Base-by-base conservation (phyloP, 2,113 vertebrate genomes). In the Alethe castanea region DNA sequence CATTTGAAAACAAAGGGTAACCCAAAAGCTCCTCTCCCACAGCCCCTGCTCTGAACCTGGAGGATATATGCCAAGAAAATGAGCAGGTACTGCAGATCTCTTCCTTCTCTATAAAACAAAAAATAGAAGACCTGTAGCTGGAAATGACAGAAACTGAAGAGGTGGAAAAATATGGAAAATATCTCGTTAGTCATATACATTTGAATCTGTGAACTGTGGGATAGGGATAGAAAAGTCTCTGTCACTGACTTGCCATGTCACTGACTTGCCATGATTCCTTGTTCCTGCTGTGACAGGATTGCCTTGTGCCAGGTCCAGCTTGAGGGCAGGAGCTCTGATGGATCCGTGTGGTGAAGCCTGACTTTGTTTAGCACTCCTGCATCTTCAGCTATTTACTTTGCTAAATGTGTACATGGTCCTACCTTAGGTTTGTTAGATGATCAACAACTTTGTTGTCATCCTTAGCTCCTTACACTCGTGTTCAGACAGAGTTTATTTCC, bases 391-490 rank as follows among this genome's bases (percentile, higher is more conserved):
- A 16, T 54, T 73, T 25, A 12, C 78, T 83, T 19, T 72, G 47
- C 42, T 45, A 22, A 19, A 35, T 4, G 1, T 52, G 1, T 12
- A 14, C 44, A 15, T 1, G 0, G 19, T 42, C 38, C 61, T 82
- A 84, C 71, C 40, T 48, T 57, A 6, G 26, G 31, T 85, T 23
- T 36, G 12, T 33, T 48, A 61, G 33, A 9, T n/a, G 16, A 53
- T 36, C 61, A 44, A 23, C 35, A 60, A 5, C 36, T 67, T 40
- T 23, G 38, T 66, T 44, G 5, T 7, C 18, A 13, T 40, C 47
- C 53, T 79, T 17, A 26, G 44, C 33, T 92, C 47, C 26, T n/a
- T 62, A 18, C 19, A 3, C 22, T 20, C 3, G 0, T 4, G 0
- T 73, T 69, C 35, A 14, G 33, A 78, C 36, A 36, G 57, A 31